Evolutionary conservation across 1,140 invertebrate genomes (phyloP).

Genomic region (Patella vulgata): DNA sequence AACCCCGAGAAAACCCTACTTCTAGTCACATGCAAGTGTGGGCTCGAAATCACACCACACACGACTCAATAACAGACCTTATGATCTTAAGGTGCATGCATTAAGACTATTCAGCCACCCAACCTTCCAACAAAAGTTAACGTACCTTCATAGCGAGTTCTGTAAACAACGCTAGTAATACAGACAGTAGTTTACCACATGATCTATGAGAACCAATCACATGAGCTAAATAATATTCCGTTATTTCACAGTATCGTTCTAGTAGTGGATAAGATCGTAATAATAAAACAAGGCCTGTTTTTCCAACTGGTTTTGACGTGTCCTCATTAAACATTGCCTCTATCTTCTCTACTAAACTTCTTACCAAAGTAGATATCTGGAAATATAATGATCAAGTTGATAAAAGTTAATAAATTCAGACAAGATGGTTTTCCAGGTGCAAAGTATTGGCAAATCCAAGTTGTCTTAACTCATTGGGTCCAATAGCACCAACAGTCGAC

Average conservation of each 20-base stretch:
- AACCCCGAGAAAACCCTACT: no score
- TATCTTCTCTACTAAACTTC: conserved; percentile 11
- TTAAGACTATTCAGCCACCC: no score
- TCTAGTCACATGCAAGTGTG: no score
- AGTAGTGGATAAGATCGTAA: conserved; percentile 72
- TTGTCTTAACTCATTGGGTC: no score
- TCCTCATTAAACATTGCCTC: no score
- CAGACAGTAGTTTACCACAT: conserved; percentile 83
- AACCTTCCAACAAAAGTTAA: no score
- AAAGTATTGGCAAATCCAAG: not conserved
- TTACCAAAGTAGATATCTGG: conserved; percentile 24
- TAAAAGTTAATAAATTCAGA: conserved; percentile 6
- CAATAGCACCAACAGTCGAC: no score
- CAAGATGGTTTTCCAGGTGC: not conserved
- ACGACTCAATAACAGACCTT: no score
- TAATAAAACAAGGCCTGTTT: conserved; percentile 22
- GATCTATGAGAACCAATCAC: conserved; percentile 80
- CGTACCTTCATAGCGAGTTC: conserved; percentile 82
- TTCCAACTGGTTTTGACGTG: no score
- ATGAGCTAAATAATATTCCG: conserved; percentile 82
- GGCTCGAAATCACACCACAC: no score
- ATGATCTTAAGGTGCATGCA: no score
- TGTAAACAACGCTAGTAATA: conserved; percentile 85
- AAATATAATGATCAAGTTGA: conserved; percentile 1
- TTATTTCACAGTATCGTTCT: conserved; percentile 79